Base-by-base conservation (phyloP, 2,113 vertebrate species). In the Verasper variegatus region DNA sequence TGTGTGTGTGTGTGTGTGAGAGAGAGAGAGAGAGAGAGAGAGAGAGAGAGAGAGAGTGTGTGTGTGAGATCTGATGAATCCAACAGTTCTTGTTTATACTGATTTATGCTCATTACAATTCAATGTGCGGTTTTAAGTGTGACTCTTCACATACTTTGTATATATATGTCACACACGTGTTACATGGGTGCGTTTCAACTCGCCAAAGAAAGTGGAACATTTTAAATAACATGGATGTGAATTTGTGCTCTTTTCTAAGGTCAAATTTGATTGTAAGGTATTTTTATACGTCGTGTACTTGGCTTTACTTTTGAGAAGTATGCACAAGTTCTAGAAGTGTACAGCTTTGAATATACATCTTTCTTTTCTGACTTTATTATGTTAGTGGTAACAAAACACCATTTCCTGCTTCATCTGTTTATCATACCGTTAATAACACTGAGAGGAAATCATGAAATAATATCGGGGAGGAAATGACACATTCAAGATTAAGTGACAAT, bases 201-300 rank as follows among this genome's bases (percentile, higher is more conserved):
- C 71, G 68, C 37, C 49, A 55, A 40, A 70, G 80, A 64, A 63
- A 65, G 62, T 40, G 45, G 67, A 76, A 56, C 63, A 40, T 83
- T 69, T 83, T 51, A 56, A 82, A 68, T 59, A 65, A 75, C 49
- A 54, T 47, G 75, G 88, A 87, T 86, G 88, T 89, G 88, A 90
- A 89, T 90, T 81, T 84, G 61, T 83, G 80, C 64, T 73, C 24
- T 71, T 86, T 86, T 75, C 31, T 57, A 64, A 64, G 65, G 62
- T 81, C 37, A 82, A 24, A 78, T 72, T 68, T 84, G 76, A 78
- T 77, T 75, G 58, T 80, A 72, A 54, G 51, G 51, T n/a, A 54
- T 54, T 54, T 68, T 73, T 65, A 45, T 82, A 63, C 13, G 31
- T 62, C 51, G 60, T 66, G 11, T 35, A 59, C 72, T 55, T 42